Evolutionary conservation across 2,797 vertebrate species (phyloP).

Genomic region (Amniataba percoides): DNA sequence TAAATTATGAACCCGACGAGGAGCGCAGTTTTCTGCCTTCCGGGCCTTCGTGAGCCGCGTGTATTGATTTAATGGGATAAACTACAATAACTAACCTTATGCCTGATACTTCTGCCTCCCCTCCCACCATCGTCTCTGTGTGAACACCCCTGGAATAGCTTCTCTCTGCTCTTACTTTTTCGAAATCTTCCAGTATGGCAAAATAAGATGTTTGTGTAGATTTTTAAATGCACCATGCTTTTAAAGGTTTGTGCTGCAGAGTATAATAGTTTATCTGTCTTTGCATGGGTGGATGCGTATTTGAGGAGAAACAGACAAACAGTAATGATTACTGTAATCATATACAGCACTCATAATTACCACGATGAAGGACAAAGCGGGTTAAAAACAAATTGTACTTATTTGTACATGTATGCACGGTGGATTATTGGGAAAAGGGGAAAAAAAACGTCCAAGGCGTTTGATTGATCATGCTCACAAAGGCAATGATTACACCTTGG

Average conservation of each 20-base stretch:
- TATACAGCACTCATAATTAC: slow-evolving; percentile 32
- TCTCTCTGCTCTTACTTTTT: too few species aligned
- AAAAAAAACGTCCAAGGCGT: slow-evolving; percentile 33
- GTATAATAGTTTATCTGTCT: slow-evolving; percentile 28
- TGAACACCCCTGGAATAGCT: too few species aligned
- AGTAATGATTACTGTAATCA: slow-evolving; percentile 57
- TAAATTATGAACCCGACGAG: background rate
- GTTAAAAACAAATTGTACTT: slow-evolving; percentile 10
- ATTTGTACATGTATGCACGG: slow-evolving; percentile 14
- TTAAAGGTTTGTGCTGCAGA: background rate
- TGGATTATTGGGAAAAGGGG: slow-evolving; percentile 13
- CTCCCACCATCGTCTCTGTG: too few species aligned
- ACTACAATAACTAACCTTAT: background rate
- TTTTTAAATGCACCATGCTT: background rate
- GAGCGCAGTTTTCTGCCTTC: background rate
- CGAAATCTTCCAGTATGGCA: too few species aligned
- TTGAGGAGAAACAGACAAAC: slow-evolving; percentile 21
- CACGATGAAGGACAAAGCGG: slow-evolving; percentile 1
- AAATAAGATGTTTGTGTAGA: background rate
- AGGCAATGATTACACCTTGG: slow-evolving; percentile 53
- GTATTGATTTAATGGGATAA: background rate
- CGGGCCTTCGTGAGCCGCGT: background rate
- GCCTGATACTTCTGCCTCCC: too few species aligned
- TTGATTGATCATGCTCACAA: slow-evolving; percentile 61
- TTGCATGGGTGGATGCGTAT: background rate